Evolutionary conservation across 35 echinoderm and acorn worm species (phyloP), one percentile per base, ranked within the genome.

Genomic region (Strongylocentrotus purpuratus): DNA sequence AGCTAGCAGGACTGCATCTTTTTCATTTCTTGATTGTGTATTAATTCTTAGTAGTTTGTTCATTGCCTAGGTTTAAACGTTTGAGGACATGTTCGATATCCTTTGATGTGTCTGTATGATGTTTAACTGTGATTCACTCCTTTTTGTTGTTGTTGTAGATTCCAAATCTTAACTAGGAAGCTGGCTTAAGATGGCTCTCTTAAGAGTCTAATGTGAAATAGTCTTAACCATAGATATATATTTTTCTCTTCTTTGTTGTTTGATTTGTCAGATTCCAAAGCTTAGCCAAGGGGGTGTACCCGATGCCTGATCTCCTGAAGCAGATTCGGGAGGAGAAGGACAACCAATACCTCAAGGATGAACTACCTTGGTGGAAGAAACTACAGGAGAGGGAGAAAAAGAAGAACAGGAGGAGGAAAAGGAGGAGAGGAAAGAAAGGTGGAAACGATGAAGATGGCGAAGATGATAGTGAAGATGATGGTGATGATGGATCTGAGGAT

Each of bases 231-330:
- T 41, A 41, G 35, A 41, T 41, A 3, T 65, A 28, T 25, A 4
- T 88, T 46, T 87, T 87, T 87, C 28, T 33, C 31, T n/a, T 88
- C 18, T 48, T 88, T 47, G 33, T 33, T 33, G 15, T 55, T 33
- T 90, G 45, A 95, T 41, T 55, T 93, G 7, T 90, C 47, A 97
- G 96, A 65, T 97, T 97, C 52, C 91, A 87, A 87, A 95, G 94
- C 48, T 92, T 97, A 11, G 92, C 92, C 22, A 94, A 94, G 65
- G 96, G 96, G 7, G 92, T 95, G 22, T 97, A 94, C 78, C 96
- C 96, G 17, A 87, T 95, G 86, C 91, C 48, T 15, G 87, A 95
- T 47, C 55, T 97, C 20, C 85, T 94, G 86, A 86, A 96, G n/a
- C 59, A 94, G 48, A 70, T 90, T 5, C 78, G 94, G 20, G 32